phyloP scores from a whole-genome alignment of 2,797 vertebrate genomes.

The Peromyscus nudipes region DNA sequence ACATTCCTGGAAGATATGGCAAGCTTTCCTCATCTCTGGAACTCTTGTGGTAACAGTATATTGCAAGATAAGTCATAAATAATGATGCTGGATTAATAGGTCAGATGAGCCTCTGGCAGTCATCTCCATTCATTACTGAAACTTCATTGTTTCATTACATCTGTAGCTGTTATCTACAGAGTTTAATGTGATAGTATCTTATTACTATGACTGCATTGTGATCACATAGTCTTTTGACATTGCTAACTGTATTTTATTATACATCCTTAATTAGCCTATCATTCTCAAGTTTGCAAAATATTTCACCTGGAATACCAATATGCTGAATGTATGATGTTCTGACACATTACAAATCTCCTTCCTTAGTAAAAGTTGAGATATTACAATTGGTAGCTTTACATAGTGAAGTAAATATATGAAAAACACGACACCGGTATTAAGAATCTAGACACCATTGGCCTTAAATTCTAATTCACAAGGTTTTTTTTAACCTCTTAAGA shows the following conservation, averaged over 20 bases:
- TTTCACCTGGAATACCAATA: neutral
- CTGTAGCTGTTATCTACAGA: constrained; percentile 17
- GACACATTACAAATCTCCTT: neutral
- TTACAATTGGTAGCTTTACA: constrained; percentile 17
- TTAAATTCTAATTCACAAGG: constrained; percentile 42
- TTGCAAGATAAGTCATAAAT: too few species aligned
- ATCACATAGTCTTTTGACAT: neutral
- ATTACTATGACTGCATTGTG: neutral
- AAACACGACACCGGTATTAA: neutral
- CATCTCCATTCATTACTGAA: constrained; percentile 78
- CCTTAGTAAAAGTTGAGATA: neutral
- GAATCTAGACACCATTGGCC: neutral
- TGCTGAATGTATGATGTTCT: constrained; percentile 17
- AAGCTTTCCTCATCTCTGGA: too few species aligned
- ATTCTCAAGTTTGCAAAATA: neutral
- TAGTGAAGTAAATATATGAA: constrained; percentile 28
- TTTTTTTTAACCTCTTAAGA: neutral
- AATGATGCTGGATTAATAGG: neutral
- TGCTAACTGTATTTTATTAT: neutral
- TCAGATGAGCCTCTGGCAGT: constrained; percentile 69
- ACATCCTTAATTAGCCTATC: too few species aligned
- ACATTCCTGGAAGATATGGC: too few species aligned
- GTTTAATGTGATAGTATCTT: neutral
- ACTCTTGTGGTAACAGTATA: too few species aligned
- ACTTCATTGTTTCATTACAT: constrained; percentile 82